A percentile compares a stretch with the other conserved stretches of the same genome.
phyloP scores from a whole-genome alignment of 2,113 vertebrate species.

The Melanocharis versteri region DNA sequence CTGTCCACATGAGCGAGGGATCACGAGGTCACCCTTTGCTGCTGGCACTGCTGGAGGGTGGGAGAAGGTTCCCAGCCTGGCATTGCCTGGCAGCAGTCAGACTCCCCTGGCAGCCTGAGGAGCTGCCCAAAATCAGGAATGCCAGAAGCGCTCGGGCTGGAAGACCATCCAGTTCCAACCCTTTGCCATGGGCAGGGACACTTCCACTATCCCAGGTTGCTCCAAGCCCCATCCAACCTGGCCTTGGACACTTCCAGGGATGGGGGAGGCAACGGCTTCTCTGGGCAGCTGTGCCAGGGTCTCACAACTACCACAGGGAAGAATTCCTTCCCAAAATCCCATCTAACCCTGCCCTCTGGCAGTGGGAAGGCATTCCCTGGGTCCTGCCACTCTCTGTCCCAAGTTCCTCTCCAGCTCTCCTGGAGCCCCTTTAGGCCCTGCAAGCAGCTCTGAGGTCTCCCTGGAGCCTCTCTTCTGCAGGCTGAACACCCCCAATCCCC shows the following conservation, averaged over 20 bases:
- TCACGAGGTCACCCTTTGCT: background rate
- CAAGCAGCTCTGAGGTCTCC: background rate
- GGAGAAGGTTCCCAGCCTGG: background rate
- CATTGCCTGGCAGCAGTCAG: background rate
- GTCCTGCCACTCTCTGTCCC: background rate
- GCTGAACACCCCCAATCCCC: background rate
- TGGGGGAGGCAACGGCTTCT: background rate
- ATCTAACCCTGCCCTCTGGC: background rate
- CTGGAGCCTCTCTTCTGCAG: background rate
- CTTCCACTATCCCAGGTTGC: rapidly evolving
- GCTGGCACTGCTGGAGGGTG: background rate
- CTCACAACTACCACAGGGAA: rapidly evolving
- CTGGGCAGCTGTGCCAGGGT: background rate
- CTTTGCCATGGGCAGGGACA: background rate
- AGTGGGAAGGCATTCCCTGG: background rate
- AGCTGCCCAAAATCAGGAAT: background rate
- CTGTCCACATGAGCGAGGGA: rapidly evolving
- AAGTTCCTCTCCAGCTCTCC: background rate
- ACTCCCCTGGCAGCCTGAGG: background rate
- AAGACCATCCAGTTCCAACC: rapidly evolving
- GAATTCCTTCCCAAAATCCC: background rate
- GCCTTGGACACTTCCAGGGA: background rate
- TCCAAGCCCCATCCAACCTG: rapidly evolving
- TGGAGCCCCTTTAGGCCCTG: background rate
- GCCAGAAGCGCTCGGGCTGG: background rate